phyloP scores from a whole-genome alignment of 2,888 invertebrate genomes.

The Latrodectus elegans region DNA sequence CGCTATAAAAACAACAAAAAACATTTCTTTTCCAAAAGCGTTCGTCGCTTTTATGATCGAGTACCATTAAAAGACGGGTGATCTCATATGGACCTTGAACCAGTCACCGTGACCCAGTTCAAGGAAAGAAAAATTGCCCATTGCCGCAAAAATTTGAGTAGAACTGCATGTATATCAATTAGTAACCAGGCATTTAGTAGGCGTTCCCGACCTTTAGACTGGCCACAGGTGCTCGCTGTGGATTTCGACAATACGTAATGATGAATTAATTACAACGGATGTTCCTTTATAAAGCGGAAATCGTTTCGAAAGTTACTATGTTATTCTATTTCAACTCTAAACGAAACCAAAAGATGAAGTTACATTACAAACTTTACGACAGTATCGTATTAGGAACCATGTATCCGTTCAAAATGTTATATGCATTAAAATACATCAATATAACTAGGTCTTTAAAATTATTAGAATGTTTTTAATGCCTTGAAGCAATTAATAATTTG shows the following conservation, averaged over 20 bases:
- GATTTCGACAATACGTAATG: conserved; percentile 2
- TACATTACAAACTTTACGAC: too few relatives aligned
- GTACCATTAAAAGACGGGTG: neutral
- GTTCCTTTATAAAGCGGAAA: neutral
- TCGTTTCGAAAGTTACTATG: too few relatives aligned
- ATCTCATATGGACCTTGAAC: conserved; percentile 2
- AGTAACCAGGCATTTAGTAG: neutral
- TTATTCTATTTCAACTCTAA: too few relatives aligned
- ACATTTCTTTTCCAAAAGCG: neutral
- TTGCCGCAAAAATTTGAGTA: neutral
- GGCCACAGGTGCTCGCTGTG: neutral
- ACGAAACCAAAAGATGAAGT: too few relatives aligned
- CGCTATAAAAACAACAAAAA: neutral
- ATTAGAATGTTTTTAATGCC: too few relatives aligned
- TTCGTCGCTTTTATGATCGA: neutral
- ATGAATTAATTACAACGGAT: neutral
- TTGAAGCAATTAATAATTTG: too few relatives aligned
- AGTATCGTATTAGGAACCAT: too few relatives aligned
- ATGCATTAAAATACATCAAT: too few relatives aligned
- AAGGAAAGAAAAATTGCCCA: neutral
- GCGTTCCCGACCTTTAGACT: neutral
- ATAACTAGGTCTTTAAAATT: too few relatives aligned
- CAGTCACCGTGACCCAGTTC: neutral
- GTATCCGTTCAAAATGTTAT: too few relatives aligned
- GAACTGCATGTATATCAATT: neutral